phyloP scores from a whole-genome alignment of 2,797 vertebrate genomes.

The Margarornis squamiger region DNA sequence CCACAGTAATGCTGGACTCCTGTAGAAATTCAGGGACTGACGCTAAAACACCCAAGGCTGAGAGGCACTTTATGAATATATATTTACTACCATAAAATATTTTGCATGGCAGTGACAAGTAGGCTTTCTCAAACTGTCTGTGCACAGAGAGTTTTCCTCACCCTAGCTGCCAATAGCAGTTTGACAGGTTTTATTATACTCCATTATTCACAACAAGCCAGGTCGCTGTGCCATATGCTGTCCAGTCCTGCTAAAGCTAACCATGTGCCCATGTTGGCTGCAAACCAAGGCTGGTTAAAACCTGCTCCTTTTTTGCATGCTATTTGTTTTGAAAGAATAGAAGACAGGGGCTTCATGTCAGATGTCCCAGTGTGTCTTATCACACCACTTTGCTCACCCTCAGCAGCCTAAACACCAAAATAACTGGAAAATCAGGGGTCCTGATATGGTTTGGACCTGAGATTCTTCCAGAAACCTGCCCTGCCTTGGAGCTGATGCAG shows the following conservation, averaged over 20 bases:
- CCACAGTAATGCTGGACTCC: not conserved
- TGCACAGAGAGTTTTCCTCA: slow-evolving; percentile 25
- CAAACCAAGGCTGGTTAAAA: slow-evolving; percentile 59
- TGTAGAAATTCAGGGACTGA: not conserved
- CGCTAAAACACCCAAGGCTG: not conserved
- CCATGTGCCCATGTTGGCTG: slow-evolving; percentile 59
- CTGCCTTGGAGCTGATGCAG: not conserved
- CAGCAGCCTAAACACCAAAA: not conserved
- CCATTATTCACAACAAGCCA: slow-evolving; percentile 67
- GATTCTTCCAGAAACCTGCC: not conserved
- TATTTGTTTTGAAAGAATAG: slow-evolving; percentile 49
- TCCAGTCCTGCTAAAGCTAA: slow-evolving; percentile 62
- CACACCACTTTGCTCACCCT: not conserved
- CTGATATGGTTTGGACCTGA: not conserved
- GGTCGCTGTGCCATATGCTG: slow-evolving; percentile 68
- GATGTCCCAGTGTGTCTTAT: not conserved
- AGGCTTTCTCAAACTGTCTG: slow-evolving; percentile 41
- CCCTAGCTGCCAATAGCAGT: slow-evolving; percentile 56
- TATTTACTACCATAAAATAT: slow-evolving; percentile 27
- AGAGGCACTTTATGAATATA: not conserved
- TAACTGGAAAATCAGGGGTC: not conserved
- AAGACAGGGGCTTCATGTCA: not conserved
- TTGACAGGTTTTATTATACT: slow-evolving; percentile 69
- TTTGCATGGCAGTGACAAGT: slow-evolving; percentile 42
- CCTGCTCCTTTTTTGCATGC: slow-evolving; percentile 35